Evolutionary conservation across 2,888 invertebrate genomes (phyloP).

Genomic region (Eupeodes latifasciatus): DNA sequence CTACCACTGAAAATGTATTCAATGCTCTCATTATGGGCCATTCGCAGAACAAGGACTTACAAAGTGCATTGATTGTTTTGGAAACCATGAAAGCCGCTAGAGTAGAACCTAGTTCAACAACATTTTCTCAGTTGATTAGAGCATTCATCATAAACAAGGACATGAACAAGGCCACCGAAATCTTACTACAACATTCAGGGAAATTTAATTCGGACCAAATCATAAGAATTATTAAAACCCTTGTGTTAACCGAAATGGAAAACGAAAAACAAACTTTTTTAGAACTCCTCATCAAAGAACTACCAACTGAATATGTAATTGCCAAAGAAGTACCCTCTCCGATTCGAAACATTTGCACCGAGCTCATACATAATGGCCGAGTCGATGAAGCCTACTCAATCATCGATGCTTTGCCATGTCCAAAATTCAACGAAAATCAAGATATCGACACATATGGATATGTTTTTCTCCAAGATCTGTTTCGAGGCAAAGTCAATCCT

Average conservation of each 20-base stretch:
- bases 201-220: slow-evolving; percentile 79
- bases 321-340: slow-evolving; percentile 79
- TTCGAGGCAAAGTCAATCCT: slow-evolving; percentile 84
- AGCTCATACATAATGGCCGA: slow-evolving; percentile 85
- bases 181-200: slow-evolving; percentile 77
- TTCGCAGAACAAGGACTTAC: slow-evolving; percentile 81
- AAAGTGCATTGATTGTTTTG: slow-evolving; percentile 85
- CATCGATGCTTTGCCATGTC: slow-evolving; percentile 80
- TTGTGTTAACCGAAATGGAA: slow-evolving; percentile 31
- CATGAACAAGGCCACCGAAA: slow-evolving; percentile 78
- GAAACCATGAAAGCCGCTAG: slow-evolving; percentile 86
- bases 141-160: slow-evolving; percentile 85
- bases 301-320: slow-evolving; percentile 79
- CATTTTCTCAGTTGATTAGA: slow-evolving; percentile 85
- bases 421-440: slow-evolving; percentile 82
- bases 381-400: slow-evolving; percentile 85
- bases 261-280: slow-evolving; percentile 76
- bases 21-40: slow-evolving; percentile 87
- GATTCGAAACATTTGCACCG: slow-evolving; percentile 84
- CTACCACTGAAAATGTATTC: slow-evolving; percentile 86
- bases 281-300: slow-evolving; percentile 77
- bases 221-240: slow-evolving; percentile 77
- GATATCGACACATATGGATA: slow-evolving; percentile 86
- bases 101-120: slow-evolving; percentile 84
- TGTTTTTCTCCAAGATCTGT: slow-evolving; percentile 86